Conservation (phyloP, 2,797 vertebrate genomes). For the Arrhamphus sclerolepis region DNA sequence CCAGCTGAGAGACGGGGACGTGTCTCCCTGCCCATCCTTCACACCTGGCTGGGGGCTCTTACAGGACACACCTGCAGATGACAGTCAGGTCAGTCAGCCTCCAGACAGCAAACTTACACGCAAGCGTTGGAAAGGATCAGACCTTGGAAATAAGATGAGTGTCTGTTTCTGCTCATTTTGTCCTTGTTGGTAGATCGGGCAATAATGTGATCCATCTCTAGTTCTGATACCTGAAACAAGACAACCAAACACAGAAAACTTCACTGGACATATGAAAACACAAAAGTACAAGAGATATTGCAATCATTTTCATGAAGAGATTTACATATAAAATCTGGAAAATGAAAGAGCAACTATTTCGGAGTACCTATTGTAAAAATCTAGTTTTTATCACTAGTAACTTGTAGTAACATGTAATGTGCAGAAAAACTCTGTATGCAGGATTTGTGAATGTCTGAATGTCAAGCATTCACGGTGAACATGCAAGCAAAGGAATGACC, state of each 20-base stretch:
- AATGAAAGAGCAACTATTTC: too few species aligned
- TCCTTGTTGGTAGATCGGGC: slow-evolving; percentile 88
- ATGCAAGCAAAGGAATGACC: too few species aligned
- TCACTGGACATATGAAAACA: background rate
- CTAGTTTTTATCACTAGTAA: too few species aligned
- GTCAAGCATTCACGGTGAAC: too few species aligned
- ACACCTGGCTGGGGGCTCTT: slow-evolving; percentile 84
- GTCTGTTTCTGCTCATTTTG: slow-evolving; percentile 78
- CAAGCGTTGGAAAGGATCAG: background rate
- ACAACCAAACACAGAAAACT: slow-evolving; percentile 2
- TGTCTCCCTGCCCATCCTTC: slow-evolving; percentile 82
- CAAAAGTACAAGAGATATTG: too few species aligned
- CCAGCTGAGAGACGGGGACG: slow-evolving; percentile 83
- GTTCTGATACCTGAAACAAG: slow-evolving; percentile 88
- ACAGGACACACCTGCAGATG: slow-evolving; percentile 79
- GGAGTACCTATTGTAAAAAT: too few species aligned
- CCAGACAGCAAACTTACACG: background rate
- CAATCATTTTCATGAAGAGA: too few species aligned
- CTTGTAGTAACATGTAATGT: too few species aligned
- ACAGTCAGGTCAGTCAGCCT: background rate
- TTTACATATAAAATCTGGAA: too few species aligned
- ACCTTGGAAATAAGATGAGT: slow-evolving; percentile 78
- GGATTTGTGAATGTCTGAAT: too few species aligned
- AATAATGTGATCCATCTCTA: slow-evolving; percentile 95
- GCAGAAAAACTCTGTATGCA: too few species aligned